Percentiles rank a stretch among this genome's conserved stretches.
phyloP scores from a whole-genome alignment of 2,888 invertebrate species.

The Plemyria rubiginata region DNA sequence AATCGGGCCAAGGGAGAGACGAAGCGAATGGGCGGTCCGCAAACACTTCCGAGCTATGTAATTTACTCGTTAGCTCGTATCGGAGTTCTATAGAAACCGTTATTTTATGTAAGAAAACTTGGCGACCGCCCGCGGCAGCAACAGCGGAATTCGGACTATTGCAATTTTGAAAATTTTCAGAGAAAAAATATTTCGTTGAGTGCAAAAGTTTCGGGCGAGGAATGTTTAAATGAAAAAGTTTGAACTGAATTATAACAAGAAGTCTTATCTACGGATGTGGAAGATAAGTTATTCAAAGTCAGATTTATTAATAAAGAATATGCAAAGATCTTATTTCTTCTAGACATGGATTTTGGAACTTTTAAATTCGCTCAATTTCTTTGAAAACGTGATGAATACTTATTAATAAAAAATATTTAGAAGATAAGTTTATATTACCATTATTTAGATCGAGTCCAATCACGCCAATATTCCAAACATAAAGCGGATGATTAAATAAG shows the following conservation, averaged over 20 bases:
- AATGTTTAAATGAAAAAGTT: constrained; percentile 42
- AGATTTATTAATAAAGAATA: constrained; percentile 31
- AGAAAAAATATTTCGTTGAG: constrained; percentile 42
- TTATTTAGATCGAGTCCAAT: neutral
- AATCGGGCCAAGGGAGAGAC: constrained; percentile 52
- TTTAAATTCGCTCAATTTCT: constrained; percentile 1
- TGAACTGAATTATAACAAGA: constrained; percentile 28
- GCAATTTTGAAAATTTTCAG: constrained; percentile 49
- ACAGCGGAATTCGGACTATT: constrained; percentile 58
- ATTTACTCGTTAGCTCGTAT: constrained; percentile 73
- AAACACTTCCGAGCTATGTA: constrained; percentile 71
- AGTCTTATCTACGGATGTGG: constrained; percentile 30
- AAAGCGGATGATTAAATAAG: neutral
- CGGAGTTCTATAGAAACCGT: constrained; percentile 58
- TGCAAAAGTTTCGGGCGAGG: constrained; percentile 40
- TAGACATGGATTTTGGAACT: constrained; percentile 10
- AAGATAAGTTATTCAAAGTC: constrained; percentile 34
- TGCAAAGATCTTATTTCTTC: constrained; percentile 16
- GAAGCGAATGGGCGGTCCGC: constrained; percentile 63
- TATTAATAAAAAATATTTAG: too few relatives aligned
- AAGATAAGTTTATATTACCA: neutral
- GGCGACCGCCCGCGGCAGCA: constrained; percentile 58
- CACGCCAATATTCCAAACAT: neutral
- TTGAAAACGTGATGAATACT: neutral
- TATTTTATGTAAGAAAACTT: constrained; percentile 60